Percentiles rank a stretch among this genome's conserved stretches.
phyloP scores from a whole-genome alignment of 2,797 vertebrate species.

The Halcyon badia region DNA sequence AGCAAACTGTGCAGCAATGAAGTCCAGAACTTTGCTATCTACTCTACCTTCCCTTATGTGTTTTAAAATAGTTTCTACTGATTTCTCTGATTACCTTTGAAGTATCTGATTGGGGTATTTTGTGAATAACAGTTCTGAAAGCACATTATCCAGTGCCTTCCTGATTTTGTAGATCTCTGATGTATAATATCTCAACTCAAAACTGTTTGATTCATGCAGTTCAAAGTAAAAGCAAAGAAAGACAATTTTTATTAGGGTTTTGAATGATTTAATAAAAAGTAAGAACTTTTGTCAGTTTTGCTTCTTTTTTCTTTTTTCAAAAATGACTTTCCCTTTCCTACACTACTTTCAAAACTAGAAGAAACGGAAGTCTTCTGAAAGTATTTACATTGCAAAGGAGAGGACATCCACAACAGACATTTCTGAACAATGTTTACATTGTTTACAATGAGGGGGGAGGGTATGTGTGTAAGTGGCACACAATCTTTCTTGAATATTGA shows the following conservation, averaged over 20 bases:
- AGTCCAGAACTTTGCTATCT: background rate
- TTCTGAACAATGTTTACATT: background rate
- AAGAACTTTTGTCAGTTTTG: background rate
- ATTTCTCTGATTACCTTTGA: background rate
- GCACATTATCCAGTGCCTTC: background rate
- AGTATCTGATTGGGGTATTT: background rate
- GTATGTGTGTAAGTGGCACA: background rate
- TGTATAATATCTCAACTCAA: background rate
- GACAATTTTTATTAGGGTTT: background rate
- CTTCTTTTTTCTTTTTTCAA: accelerated
- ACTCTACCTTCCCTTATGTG: background rate
- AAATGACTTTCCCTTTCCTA: background rate
- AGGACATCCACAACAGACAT: background rate
- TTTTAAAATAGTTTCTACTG: background rate
- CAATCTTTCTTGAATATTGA: background rate
- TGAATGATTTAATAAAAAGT: background rate
- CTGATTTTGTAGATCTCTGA: background rate
- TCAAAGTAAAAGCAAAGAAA: background rate
- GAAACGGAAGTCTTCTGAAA: background rate
- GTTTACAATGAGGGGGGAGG: background rate
- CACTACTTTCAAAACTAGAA: background rate
- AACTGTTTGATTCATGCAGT: background rate
- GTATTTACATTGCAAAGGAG: background rate
- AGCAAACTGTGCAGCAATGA: background rate
- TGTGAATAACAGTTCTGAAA: background rate